Evolutionary conservation across 92 coral and sea anemone genomes (phyloP).

Genomic region (Muricea muricata): DNA sequence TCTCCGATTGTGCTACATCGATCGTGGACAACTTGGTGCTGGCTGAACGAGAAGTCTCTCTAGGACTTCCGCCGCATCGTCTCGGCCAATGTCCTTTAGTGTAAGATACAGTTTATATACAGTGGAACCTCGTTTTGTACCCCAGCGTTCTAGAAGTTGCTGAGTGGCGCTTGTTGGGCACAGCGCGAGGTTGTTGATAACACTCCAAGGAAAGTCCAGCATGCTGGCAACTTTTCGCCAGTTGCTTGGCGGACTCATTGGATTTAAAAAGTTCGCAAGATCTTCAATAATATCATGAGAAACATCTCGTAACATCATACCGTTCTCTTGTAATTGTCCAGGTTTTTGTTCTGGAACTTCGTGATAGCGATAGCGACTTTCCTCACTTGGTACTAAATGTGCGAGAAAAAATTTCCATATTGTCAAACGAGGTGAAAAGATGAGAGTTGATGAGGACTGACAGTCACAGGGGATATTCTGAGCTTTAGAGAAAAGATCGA

Average conservation of each 20-base stretch:
- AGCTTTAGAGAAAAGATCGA: too few relatives aligned
- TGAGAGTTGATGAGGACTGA: too few relatives aligned
- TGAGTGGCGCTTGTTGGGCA: conserved; percentile 30
- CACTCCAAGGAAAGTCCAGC: conserved; percentile 14
- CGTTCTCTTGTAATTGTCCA: conserved; percentile 7
- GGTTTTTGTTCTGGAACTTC: not conserved
- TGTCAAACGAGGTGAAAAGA: not conserved
- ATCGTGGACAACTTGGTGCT: conserved; percentile 13
- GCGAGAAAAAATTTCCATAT: not conserved
- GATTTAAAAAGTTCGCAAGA: conserved; percentile 32
- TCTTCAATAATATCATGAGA: conserved; percentile 30
- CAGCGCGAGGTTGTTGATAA: conserved; percentile 20
- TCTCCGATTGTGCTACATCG: not conserved
- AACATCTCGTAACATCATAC: conserved; percentile 27
- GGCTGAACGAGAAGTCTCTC: conserved; percentile 25
- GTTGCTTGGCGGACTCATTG: conserved; percentile 10
- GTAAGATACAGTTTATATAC: conserved; percentile 4
- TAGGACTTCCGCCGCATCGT: conserved; percentile 32
- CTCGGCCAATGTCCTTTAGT: conserved; percentile 30
- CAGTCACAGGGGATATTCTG: too few relatives aligned
- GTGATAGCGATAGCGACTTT: not conserved
- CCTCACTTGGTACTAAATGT: not conserved
- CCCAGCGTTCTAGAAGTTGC: conserved; percentile 41
- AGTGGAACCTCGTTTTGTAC: conserved; percentile 28
- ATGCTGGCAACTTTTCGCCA: conserved; percentile 37